These are phyloP conservation scores for Hylyphantes graminicola DNA, from an alignment of 1,140 invertebrate genomes.

Conservation along the genomic window DNA sequence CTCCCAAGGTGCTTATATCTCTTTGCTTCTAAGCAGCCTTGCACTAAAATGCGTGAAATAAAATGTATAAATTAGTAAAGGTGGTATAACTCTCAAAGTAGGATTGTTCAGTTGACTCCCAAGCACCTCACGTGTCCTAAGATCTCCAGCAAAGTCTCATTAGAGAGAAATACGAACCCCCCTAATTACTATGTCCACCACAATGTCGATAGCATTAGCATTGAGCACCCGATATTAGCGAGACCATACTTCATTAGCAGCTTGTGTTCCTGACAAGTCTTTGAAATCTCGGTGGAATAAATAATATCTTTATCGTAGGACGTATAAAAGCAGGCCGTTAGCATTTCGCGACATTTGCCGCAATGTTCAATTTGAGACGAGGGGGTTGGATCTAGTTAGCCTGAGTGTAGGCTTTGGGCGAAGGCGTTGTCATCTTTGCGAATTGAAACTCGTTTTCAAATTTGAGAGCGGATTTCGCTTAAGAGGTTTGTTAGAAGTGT, in stretches of 20 bases:
- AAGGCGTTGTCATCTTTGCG: no score
- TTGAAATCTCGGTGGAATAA: constrained; percentile 43
- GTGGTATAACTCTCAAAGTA: no score
- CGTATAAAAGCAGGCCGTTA: constrained; percentile 12
- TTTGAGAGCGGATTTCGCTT: no score
- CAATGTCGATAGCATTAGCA: constrained; percentile 50
- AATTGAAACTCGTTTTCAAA: no score
- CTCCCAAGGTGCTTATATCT: no score
- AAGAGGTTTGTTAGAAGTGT: no score
- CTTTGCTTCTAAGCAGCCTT: no score
- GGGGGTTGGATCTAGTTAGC: no score
- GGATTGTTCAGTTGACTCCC: no score
- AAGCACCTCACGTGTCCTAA: neutral
- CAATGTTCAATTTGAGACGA: neutral
- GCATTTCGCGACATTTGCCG: neutral
- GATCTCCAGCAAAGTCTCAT: constrained; percentile 46
- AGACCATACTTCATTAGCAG: constrained; percentile 39
- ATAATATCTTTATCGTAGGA: constrained; percentile 42
- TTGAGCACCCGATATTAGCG: constrained; percentile 36
- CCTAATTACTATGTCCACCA: constrained; percentile 51
- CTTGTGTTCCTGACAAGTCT: constrained; percentile 32
- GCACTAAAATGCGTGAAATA: no score
- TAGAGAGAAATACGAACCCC: constrained; percentile 44
- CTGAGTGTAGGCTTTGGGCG: no score
- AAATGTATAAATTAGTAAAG: no score